phyloP scores from a whole-genome alignment of 2,888 invertebrate genomes.

The Aelia acuminata region DNA sequence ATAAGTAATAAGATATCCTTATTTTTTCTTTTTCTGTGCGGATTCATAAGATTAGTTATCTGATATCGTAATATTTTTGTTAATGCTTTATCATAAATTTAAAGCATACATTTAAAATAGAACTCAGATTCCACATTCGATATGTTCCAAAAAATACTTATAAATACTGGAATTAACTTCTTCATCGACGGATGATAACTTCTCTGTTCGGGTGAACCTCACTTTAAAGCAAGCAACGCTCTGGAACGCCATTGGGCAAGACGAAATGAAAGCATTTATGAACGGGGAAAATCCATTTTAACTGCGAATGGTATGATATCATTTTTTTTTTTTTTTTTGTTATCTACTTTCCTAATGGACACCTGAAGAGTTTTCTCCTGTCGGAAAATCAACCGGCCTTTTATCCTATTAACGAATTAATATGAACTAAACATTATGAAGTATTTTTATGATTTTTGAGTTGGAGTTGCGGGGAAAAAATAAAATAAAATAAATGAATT shows the following conservation, averaged over 20 bases:
- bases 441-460: no score
- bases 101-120: no score
- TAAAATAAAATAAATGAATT: no score
- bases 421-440: no score
- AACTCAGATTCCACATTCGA: no score
- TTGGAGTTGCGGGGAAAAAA: not conserved
- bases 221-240: not conserved
- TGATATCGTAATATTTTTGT: no score
- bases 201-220: not conserved
- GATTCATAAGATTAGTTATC: no score
- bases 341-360: constrained; percentile 8
- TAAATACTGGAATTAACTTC: not conserved
- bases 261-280: not conserved
- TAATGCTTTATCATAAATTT: no score
- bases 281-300: constrained; percentile 11
- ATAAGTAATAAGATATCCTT: no score
- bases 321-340: not conserved
- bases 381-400: not conserved
- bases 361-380: constrained; percentile 6
- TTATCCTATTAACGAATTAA: not conserved
- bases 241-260: not conserved
- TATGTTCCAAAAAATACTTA: no score
- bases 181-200: not conserved
- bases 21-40: no score
- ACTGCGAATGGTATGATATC: constrained; percentile 11